Evolutionary conservation across 2,113 vertebrate species (phyloP).

Genomic region (Hydrochoerus hydrochaeris): DNA sequence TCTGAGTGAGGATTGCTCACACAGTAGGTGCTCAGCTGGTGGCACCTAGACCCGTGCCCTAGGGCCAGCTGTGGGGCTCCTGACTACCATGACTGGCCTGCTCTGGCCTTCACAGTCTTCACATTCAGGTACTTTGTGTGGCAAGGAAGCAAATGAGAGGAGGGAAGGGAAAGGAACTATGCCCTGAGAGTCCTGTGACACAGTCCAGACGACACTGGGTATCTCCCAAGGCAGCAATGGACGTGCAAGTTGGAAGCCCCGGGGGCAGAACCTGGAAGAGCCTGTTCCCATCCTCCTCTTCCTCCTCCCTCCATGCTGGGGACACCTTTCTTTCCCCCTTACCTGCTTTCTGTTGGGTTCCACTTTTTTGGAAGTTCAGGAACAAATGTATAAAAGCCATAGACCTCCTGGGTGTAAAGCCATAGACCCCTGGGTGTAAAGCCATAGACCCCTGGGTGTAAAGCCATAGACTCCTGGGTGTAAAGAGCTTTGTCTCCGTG

Average conservation of each 20-base stretch:
- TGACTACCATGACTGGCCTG: neutral
- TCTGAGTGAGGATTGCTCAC: too few species aligned
- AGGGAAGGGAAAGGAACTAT: neutral
- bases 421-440: too few species aligned
- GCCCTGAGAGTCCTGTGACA: neutral
- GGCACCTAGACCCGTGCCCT: neutral
- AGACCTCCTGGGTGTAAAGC: too few species aligned
- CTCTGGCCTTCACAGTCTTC: neutral
- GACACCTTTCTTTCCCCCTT: too few species aligned
- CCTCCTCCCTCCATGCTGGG: too few species aligned
- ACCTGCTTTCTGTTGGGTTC: too few species aligned
- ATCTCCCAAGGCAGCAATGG: neutral
- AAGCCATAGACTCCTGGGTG: too few species aligned
- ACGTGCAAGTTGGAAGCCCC: neutral
- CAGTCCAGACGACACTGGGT: neutral
- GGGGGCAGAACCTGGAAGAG: neutral
- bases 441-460: too few species aligned
- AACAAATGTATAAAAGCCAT: too few species aligned
- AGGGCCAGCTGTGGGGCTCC: neutral
- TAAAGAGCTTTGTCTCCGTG: too few species aligned
- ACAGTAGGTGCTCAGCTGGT: neutral
- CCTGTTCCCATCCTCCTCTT: too few species aligned
- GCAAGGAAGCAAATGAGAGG: neutral
- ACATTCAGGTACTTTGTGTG: neutral
- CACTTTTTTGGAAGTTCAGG: too few species aligned